These are phyloP conservation scores for Rhipidura dahli DNA, from an alignment of 2,113 vertebrate genomes.

Conservation along the genomic window DNA sequence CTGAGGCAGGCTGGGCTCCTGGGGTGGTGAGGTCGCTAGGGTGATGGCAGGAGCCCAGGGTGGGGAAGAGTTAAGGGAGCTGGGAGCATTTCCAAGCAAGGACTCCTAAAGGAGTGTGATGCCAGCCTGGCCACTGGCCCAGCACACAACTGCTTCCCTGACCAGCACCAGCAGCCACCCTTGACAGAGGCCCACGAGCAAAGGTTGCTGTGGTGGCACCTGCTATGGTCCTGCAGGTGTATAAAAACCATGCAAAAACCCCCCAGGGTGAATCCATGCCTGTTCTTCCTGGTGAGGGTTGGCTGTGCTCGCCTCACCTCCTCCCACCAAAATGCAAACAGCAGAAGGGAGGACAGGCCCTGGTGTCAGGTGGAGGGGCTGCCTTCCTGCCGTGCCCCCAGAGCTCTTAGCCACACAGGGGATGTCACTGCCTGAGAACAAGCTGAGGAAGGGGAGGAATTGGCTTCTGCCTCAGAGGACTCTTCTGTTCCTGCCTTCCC, in stretches of 20 bases:
- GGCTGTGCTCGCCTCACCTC: not conserved
- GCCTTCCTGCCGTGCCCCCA: not conserved
- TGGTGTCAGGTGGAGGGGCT: not conserved
- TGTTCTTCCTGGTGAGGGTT: not conserved
- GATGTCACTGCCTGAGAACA: not conserved
- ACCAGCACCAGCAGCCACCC: not conserved
- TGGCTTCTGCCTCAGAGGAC: not conserved
- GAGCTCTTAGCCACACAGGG: not conserved
- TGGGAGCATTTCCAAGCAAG: not conserved
- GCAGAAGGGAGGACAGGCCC: not conserved
- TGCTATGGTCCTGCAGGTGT: rapidly evolving
- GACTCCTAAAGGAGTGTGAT: not conserved
- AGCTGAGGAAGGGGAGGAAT: not conserved
- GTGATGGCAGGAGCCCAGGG: not conserved
- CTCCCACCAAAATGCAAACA: not conserved
- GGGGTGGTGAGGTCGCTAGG: not conserved
- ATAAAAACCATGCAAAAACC: rapidly evolving
- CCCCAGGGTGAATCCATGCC: rapidly evolving
- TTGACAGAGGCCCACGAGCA: rapidly evolving
- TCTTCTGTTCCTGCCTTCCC: not conserved
- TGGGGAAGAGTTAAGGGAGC: not conserved
- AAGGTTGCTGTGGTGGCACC: rapidly evolving
- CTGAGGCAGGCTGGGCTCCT: not conserved
- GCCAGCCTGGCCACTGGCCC: not conserved
- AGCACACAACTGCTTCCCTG: not conserved